Conservation (phyloP, 2,888 invertebrate species). For the Monochamus alternatus region DNA sequence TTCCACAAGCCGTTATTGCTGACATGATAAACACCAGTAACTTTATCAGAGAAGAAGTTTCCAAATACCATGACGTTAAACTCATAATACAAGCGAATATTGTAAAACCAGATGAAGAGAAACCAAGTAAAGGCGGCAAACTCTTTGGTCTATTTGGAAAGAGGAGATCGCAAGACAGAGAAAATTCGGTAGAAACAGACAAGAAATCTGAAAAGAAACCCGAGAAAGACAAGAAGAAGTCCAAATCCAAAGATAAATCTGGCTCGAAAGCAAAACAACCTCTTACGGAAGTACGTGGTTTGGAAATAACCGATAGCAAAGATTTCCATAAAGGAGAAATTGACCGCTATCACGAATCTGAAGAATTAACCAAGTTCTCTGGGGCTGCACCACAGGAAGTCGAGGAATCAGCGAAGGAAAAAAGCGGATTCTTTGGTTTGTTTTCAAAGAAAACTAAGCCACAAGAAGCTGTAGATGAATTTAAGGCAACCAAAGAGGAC, state of each 20-base stretch:
- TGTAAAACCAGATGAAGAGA: slow-evolving; percentile 42
- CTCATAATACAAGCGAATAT: slow-evolving; percentile 42
- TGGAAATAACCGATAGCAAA: slow-evolving; percentile 55
- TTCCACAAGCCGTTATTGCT: slow-evolving; percentile 33
- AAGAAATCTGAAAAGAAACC: slow-evolving; percentile 49
- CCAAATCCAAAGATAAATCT: slow-evolving; percentile 30
- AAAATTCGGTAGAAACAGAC: slow-evolving; percentile 43
- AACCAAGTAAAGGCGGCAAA: slow-evolving; percentile 44
- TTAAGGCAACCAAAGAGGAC: neutral
- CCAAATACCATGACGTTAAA: slow-evolving; percentile 50
- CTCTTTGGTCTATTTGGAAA: slow-evolving; percentile 61
- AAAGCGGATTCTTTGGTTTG: slow-evolving; percentile 58
- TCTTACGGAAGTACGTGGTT: neutral
- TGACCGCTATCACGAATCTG: slow-evolving; percentile 59
- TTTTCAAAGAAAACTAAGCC: slow-evolving; percentile 61
- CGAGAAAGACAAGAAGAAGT: slow-evolving; percentile 39
- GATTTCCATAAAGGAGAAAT: slow-evolving; percentile 61
- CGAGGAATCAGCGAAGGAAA: slow-evolving; percentile 35
- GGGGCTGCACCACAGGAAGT: slow-evolving; percentile 7
- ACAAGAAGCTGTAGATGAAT: slow-evolving; percentile 46
- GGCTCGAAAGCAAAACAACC: slow-evolving; percentile 6
- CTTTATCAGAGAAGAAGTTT: slow-evolving; percentile 47
- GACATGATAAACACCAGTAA: slow-evolving; percentile 44
- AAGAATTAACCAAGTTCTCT: slow-evolving; percentile 10
- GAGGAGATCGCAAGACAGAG: slow-evolving; percentile 57